These are phyloP conservation scores for Illadopsis cleaveri DNA, from an alignment of 2,113 vertebrate genomes.

Conservation along the genomic window DNA sequence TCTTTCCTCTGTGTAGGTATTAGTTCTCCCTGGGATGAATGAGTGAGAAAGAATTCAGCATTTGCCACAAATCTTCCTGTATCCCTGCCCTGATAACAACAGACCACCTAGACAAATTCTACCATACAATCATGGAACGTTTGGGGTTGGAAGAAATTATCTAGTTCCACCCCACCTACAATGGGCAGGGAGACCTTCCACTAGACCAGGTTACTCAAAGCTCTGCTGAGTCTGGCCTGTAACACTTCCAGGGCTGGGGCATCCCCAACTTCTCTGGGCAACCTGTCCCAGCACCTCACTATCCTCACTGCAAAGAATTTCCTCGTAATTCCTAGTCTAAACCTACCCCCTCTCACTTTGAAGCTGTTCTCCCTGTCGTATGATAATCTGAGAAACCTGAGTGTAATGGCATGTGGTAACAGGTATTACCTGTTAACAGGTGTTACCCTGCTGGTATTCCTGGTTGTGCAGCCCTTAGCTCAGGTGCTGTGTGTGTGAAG, in stretches of 20 bases:
- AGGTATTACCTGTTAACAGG: neutral
- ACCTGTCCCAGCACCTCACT: neutral
- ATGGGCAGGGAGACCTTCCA: neutral
- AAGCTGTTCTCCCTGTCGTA: accelerated
- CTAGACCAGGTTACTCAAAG: neutral
- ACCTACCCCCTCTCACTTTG: neutral
- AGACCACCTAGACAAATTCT: neutral
- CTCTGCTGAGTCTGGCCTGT: neutral
- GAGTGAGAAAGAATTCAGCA: neutral
- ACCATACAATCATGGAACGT: neutral
- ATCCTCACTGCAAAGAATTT: neutral
- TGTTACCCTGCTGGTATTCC: neutral
- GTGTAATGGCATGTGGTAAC: neutral
- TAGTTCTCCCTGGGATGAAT: neutral
- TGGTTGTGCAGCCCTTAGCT: neutral
- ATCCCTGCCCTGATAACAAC: neutral
- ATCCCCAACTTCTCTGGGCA: neutral
- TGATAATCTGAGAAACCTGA: neutral
- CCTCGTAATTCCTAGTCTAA: neutral
- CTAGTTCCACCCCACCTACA: accelerated
- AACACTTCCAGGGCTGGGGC: neutral
- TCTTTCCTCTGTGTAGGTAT: neutral
- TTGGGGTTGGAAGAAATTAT: neutral
- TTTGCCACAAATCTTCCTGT: neutral
- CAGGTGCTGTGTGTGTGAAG: neutral